These are phyloP conservation scores for Motacilla alba DNA, from an alignment of 2,113 vertebrate species.

Conservation along the genomic window DNA sequence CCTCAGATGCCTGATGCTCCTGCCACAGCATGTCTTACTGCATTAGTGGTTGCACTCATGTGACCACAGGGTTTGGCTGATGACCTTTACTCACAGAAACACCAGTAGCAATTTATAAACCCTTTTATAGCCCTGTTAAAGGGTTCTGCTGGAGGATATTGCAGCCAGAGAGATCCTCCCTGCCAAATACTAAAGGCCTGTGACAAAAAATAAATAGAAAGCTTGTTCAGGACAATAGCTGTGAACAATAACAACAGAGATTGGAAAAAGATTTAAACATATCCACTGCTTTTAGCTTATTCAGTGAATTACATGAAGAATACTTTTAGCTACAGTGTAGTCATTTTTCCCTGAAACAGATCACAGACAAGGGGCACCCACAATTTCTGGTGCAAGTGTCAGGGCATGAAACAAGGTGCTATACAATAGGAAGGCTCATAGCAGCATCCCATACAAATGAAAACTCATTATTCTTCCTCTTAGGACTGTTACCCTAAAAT, in stretches of 20 bases:
- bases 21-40: accelerated
- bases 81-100: background rate
- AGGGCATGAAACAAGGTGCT: background rate
- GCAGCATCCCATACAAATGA: background rate
- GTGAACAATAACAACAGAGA: background rate
- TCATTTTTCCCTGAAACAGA: background rate
- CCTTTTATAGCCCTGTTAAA: background rate
- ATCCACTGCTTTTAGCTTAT: background rate
- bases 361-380: background rate
- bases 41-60: background rate
- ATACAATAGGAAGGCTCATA: background rate
- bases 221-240: background rate
- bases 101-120: background rate
- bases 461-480: background rate
- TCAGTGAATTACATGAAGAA: background rate
- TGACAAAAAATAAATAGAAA: background rate
- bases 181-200: background rate
- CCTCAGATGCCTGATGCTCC: background rate
- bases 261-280: background rate
- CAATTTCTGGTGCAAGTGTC: background rate
- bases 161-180: background rate
- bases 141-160: background rate
- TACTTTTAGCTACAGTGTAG: background rate
- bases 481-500: background rate
- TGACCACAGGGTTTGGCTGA: background rate